Evolutionary conservation across 2,888 invertebrate species (phyloP).

Genomic region (Ochlodes sylvanus): DNA sequence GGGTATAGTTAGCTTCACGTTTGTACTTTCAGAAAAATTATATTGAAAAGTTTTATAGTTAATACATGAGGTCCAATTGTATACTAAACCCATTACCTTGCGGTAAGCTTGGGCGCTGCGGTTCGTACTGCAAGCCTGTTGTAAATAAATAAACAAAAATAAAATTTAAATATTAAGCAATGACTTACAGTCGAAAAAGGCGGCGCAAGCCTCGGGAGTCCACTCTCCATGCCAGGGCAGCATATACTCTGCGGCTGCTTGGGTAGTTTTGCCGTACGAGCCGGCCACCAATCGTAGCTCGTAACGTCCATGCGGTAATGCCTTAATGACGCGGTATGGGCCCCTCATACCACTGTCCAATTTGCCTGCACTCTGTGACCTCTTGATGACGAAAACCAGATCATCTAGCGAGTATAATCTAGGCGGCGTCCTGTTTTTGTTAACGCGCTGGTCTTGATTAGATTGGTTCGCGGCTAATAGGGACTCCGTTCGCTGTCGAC

Average conservation of each 20-base stretch:
- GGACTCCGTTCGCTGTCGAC: slow-evolving; percentile 11
- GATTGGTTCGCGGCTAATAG: slow-evolving; percentile 1
- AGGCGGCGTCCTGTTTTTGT: neutral
- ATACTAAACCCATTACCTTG: no score
- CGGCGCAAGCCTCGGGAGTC: no score
- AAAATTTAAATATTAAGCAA: neutral
- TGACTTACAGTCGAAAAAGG: neutral
- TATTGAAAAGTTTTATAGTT: no score
- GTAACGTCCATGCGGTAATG: slow-evolving; percentile 10
- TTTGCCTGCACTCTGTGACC: neutral
- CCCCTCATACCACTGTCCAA: slow-evolving; percentile 11
- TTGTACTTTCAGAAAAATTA: no score
- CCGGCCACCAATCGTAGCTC: slow-evolving; percentile 13
- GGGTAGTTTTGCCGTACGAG: slow-evolving; percentile 12
- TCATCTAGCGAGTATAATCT: neutral
- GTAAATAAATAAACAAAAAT: no score
- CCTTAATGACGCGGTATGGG: slow-evolving; percentile 1
- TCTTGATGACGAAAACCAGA: slow-evolving; percentile 1
- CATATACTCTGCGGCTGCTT: no score
- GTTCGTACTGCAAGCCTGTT: no score
- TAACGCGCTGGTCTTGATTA: neutral
- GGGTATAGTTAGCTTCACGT: no score
- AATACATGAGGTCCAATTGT: no score
- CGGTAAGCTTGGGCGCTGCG: no score
- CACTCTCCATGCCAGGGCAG: no score